Conservation (phyloP, 2,888 invertebrate genomes). For the Ormyrus labotus region DNA sequence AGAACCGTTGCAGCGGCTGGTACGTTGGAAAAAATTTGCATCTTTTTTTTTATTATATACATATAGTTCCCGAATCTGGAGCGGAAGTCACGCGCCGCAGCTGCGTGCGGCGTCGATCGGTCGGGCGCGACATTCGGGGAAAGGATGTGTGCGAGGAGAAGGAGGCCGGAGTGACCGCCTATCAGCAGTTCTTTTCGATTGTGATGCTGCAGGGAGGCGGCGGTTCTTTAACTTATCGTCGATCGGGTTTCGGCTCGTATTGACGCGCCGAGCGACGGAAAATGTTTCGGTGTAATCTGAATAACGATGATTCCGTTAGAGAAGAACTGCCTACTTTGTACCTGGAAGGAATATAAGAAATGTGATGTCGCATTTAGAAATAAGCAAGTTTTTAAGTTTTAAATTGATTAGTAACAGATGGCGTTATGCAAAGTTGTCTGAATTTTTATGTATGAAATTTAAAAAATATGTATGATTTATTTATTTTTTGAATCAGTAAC, state of each 20-base stretch:
- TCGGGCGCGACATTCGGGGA: too few relatives aligned
- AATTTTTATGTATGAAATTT: too few relatives aligned
- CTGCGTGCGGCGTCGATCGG: slow-evolving; percentile 17
- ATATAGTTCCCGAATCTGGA: slow-evolving; percentile 62
- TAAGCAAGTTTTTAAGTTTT: too few relatives aligned
- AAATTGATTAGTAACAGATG: too few relatives aligned
- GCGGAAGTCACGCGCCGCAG: slow-evolving; percentile 62
- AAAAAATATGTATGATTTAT: too few relatives aligned
- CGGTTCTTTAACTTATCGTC: not conserved
- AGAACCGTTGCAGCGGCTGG: slow-evolving; percentile 65
- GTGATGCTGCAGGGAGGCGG: slow-evolving; percentile 2
- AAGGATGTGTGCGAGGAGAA: not conserved
- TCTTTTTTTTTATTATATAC: slow-evolving; percentile 55
- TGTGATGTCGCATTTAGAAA: too few relatives aligned
- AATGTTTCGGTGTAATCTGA: slow-evolving; percentile 6
- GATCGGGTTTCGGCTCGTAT: not conserved
- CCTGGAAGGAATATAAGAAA: too few relatives aligned
- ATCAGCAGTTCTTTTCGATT: slow-evolving; percentile 7
- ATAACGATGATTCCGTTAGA: not conserved
- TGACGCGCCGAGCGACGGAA: too few relatives aligned
- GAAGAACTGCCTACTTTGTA: too few relatives aligned
- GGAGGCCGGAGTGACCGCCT: slow-evolving; percentile 28
- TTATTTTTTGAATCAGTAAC: too few relatives aligned
- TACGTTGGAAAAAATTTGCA: slow-evolving; percentile 67
- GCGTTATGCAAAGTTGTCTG: too few relatives aligned